Evolutionary conservation across 1,140 invertebrate species (phyloP).

Genomic region (Proales similis): DNA sequence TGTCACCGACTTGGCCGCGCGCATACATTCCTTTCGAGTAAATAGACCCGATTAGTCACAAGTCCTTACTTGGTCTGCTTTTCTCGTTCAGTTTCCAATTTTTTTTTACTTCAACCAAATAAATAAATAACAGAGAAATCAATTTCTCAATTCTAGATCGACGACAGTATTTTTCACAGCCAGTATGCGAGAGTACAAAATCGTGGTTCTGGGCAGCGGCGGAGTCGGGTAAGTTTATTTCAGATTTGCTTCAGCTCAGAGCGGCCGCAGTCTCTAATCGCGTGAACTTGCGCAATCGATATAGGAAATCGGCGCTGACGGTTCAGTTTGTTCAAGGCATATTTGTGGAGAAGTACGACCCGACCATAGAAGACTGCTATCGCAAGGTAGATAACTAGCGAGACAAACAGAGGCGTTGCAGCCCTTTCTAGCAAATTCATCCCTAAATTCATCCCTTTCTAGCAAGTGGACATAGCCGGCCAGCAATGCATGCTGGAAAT

Average conservation of each 20-base stretch:
- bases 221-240: constrained; percentile 95
- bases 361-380: constrained; percentile 78
- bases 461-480: constrained; percentile 95
- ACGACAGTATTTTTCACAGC: no score
- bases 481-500: constrained; percentile 99
- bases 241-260: neutral
- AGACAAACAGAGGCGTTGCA: neutral
- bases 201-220: constrained; percentile 93
- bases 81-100: no score
- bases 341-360: constrained; percentile 99
- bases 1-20: no score
- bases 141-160: no score
- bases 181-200: constrained; percentile 76
- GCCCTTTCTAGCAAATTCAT: neutral
- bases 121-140: no score
- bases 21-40: no score
- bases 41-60: no score
- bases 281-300: neutral
- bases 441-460: neutral
- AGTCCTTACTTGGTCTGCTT: no score
- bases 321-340: constrained; percentile 96
- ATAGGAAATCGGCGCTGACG: constrained; percentile 55
- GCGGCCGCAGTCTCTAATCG: neutral
- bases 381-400: constrained; percentile 43
- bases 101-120: no score